Conservation (phyloP, 2,888 invertebrate genomes). For the Synanthedon vespiformis region DNA sequence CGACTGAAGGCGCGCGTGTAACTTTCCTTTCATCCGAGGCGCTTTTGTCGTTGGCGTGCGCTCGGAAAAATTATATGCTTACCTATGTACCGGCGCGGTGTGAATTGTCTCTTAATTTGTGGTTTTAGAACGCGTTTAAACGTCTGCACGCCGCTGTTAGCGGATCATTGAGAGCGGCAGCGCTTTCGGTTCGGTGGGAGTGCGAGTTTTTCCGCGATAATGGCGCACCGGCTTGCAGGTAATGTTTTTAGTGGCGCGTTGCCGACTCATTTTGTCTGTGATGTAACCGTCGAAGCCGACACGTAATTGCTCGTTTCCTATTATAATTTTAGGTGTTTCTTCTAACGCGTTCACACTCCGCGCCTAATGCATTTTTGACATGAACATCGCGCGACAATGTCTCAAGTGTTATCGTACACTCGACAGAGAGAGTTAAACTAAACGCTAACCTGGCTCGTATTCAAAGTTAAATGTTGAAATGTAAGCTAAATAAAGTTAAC, state of each 20-base stretch:
- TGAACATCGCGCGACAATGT: too few relatives aligned
- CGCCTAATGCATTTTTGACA: too few relatives aligned
- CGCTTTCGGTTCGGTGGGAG: slow-evolving; percentile 39
- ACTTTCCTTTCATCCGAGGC: slow-evolving; percentile 29
- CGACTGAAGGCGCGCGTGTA: slow-evolving; percentile 24
- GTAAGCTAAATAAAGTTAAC: neutral
- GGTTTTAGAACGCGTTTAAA: slow-evolving; percentile 26
- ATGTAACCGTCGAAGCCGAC: neutral
- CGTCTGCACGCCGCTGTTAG: slow-evolving; percentile 22
- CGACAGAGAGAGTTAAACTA: too few relatives aligned
- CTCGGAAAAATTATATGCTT: slow-evolving; percentile 29
- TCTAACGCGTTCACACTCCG: too few relatives aligned
- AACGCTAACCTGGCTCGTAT: too few relatives aligned
- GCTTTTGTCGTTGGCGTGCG: slow-evolving; percentile 4
- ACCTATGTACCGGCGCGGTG: slow-evolving; percentile 18
- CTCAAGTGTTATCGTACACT: too few relatives aligned
- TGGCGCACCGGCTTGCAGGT: neutral
- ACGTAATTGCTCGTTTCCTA: neutral
- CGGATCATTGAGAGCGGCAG: slow-evolving; percentile 40
- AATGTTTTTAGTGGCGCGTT: slow-evolving; percentile 23
- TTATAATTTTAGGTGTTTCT: neutral
- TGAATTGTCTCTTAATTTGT: slow-evolving; percentile 45
- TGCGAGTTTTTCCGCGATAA: slow-evolving; percentile 22
- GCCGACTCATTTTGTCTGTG: slow-evolving; percentile 10
- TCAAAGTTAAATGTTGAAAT: neutral